Base-by-base conservation (phyloP, 2,888 invertebrate genomes). In the Malacosoma neustria region DNA sequence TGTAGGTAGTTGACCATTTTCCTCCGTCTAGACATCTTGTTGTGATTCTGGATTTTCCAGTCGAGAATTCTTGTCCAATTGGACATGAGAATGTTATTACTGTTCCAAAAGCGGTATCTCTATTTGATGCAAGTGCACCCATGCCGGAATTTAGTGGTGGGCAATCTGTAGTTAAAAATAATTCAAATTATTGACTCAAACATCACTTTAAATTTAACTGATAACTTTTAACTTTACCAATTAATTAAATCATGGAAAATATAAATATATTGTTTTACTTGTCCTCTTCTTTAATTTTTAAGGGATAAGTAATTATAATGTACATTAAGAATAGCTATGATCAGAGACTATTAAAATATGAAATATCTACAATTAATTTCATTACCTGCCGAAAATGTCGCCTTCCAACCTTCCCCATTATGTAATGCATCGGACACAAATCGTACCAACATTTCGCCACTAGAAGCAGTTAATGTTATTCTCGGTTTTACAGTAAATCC, bases 101-200 rank as follows among this genome's bases (percentile, higher is more conserved):
- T 38, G 96, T 96, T 52, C 95, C 96, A 75, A 97, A 97, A 34
- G 95, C 94, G 33, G 96, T 95, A 72, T 97, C 97, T 61, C 96
- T 89, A 69, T 93, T 96, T 22, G 96, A 96, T 29, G 96, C 95
- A 62, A 97, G 82, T 31, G 96, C 96, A 49, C 96, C 95, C 57
- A 91, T 89, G 37, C 97, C 97, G 14, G 96, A 93, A 62, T 91
- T 89, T 35, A 97, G 79, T 34, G 90, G 89, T 3, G 96, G 96
- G 69, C 97, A 97, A 82, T 97, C 97, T 93, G n/a, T n/a, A n/a
- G n/a, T n/a, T n/a, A n/a, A n/a, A n/a, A n/a, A n/a, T n/a, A n/a
- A n/a, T n/a, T n/a, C n/a, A n/a, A n/a, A n/a, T n/a, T n/a, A n/a
- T n/a, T n/a, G n/a, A n/a, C n/a, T n/a, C n/a, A n/a, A n/a, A n/a